A percentile compares a stretch with the other conserved stretches of the same genome.
phyloP scores from a whole-genome alignment of 2,888 invertebrate genomes.

The Leptogaster cylindrica region DNA sequence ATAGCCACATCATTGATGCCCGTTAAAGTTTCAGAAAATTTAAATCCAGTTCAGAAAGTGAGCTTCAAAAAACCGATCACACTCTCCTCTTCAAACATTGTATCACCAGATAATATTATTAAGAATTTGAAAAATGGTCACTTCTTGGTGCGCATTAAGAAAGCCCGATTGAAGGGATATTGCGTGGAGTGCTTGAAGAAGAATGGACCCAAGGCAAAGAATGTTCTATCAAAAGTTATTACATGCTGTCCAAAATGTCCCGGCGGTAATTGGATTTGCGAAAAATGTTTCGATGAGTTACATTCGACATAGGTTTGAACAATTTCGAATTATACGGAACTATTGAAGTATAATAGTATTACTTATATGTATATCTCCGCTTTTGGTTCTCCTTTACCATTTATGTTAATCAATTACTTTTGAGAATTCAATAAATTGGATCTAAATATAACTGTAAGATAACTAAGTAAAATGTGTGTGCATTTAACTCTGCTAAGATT shows the following conservation, averaged over 20 bases:
- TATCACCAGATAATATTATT: constrained; percentile 53
- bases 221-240: constrained; percentile 52
- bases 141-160: constrained; percentile 55
- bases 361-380: too few relatives aligned
- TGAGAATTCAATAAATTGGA: too few relatives aligned
- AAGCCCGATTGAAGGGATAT: constrained; percentile 56
- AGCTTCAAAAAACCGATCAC: constrained; percentile 3
- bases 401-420: too few relatives aligned
- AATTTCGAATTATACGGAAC: too few relatives aligned
- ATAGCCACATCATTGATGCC: too few relatives aligned
- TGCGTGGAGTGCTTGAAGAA: constrained; percentile 59
- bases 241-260: constrained; percentile 60
- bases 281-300: constrained; percentile 54
- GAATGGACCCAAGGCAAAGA: constrained; percentile 44
- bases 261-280: constrained; percentile 60
- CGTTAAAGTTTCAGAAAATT: background rate
- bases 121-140: constrained; percentile 54
- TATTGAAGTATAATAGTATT: too few relatives aligned
- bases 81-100: constrained; percentile 1
- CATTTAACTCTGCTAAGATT: too few relatives aligned
- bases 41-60: background rate
- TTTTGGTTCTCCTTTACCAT: too few relatives aligned
- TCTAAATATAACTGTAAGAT: too few relatives aligned
- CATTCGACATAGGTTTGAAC: too few relatives aligned
- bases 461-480: too few relatives aligned